Evolutionary conservation across 1,140 invertebrate species (phyloP).

Genomic region (Microplitis demolitor): DNA sequence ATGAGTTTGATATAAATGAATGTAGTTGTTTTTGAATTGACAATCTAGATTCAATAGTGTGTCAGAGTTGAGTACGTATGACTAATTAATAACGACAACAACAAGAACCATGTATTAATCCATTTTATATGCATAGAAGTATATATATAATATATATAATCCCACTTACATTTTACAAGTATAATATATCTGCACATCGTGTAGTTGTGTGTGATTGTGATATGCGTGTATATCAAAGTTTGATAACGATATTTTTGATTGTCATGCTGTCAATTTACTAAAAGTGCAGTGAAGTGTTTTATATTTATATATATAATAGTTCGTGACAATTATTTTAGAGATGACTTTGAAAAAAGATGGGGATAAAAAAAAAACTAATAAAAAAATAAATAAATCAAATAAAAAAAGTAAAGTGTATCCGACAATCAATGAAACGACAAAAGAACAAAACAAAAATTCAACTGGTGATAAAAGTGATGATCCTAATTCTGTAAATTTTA

Average conservation of each 20-base stretch:
- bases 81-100: neutral
- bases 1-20: neutral
- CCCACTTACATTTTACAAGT: neutral
- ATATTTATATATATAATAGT: neutral
- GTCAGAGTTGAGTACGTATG: neutral
- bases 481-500: neutral
- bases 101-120: neutral
- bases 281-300: neutral
- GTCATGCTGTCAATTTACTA: neutral
- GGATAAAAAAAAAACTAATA: slow-evolving; percentile 31
- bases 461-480: neutral
- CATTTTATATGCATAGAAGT: neutral
- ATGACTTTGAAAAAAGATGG: slow-evolving; percentile 45
- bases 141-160: neutral
- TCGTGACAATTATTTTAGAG: slow-evolving; percentile 18
- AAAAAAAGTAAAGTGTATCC: slow-evolving; percentile 12
- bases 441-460: neutral
- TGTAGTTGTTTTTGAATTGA: slow-evolving; percentile 4
- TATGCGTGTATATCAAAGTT: neutral
- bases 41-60: neutral
- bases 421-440: slow-evolving; percentile 1
- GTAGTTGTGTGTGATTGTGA: too few relatives aligned
- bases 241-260: neutral
- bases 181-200: neutral
- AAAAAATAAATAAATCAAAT: slow-evolving; percentile 22